These are phyloP conservation scores for Amphiura filiformis DNA, from an alignment of 35 echinoderm and acorn worm genomes.

Conservation along the genomic window DNA sequence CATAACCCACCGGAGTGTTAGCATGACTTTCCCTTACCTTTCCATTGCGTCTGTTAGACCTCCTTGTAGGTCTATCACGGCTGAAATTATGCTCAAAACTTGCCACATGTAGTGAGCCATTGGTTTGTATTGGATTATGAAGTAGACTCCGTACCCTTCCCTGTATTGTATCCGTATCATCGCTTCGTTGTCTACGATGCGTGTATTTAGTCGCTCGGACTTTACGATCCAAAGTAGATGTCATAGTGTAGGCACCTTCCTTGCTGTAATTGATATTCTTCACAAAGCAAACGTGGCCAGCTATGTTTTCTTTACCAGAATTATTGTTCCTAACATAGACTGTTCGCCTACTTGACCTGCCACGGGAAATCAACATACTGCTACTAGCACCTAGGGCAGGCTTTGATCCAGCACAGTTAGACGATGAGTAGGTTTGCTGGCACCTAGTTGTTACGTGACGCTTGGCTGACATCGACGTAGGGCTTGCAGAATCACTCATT, in stretches of 20 bases:
- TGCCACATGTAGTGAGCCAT: neutral
- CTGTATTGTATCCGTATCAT: slow-evolving; percentile 48
- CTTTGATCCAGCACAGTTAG: neutral
- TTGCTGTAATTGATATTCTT: neutral
- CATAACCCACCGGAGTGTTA: too few relatives aligned
- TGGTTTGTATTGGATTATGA: slow-evolving; percentile 17
- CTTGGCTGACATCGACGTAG: too few relatives aligned
- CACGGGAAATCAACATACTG: slow-evolving; percentile 6
- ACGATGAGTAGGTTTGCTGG: neutral
- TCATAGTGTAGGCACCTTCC: slow-evolving; percentile 16
- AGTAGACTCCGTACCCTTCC: slow-evolving; percentile 24
- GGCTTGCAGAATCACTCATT: too few relatives aligned
- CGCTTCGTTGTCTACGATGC: slow-evolving; percentile 56
- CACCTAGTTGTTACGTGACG: too few relatives aligned
- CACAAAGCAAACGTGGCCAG: neutral
- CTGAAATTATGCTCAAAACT: neutral
- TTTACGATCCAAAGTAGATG: slow-evolving; percentile 40
- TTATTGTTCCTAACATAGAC: neutral
- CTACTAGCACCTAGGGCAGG: neutral
- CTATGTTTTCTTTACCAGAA: neutral
- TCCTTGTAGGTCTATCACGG: neutral
- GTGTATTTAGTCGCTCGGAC: slow-evolving; percentile 38
- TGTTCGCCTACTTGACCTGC: neutral
- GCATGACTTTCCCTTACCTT: neutral
- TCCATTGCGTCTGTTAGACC: neutral